Evolutionary conservation across 2,888 invertebrate genomes (phyloP).

Genomic region (Chrysomela aeneicollis): DNA sequence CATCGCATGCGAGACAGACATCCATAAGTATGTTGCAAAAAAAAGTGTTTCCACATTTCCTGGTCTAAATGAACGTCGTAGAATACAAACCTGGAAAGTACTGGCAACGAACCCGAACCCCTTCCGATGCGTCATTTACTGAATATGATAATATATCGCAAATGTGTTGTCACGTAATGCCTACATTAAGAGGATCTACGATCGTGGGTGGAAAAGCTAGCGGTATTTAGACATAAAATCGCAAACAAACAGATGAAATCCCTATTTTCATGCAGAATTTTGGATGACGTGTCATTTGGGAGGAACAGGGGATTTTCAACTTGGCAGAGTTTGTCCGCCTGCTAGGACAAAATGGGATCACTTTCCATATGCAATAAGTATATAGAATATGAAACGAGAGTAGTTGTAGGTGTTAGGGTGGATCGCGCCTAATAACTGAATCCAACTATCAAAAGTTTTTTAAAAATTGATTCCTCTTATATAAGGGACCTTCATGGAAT

Average conservation of each 20-base stretch:
- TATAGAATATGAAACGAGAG: neutral
- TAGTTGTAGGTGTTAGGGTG: no score
- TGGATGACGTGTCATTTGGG: neutral
- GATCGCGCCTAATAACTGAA: no score
- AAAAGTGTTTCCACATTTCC: no score
- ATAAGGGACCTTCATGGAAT: no score
- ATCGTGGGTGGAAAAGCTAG: neutral
- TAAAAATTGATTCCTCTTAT: no score
- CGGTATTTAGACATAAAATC: neutral
- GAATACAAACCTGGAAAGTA: no score
- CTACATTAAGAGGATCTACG: neutral
- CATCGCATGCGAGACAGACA: no score
- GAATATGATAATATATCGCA: neutral
- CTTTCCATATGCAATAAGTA: neutral
- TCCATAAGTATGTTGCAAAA: no score
- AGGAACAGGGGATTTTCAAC: neutral
- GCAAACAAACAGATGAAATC: neutral
- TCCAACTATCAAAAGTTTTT: no score
- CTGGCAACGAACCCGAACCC: no score
- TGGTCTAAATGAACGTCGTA: no score
- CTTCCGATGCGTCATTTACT: no score
- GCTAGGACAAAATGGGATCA: neutral
- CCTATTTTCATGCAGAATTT: neutral
- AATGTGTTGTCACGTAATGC: slow-evolving; percentile 1
- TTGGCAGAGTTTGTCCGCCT: neutral